Conservation (phyloP, 2,797 vertebrate species). For the Tokudaia tokunoshimensis region DNA sequence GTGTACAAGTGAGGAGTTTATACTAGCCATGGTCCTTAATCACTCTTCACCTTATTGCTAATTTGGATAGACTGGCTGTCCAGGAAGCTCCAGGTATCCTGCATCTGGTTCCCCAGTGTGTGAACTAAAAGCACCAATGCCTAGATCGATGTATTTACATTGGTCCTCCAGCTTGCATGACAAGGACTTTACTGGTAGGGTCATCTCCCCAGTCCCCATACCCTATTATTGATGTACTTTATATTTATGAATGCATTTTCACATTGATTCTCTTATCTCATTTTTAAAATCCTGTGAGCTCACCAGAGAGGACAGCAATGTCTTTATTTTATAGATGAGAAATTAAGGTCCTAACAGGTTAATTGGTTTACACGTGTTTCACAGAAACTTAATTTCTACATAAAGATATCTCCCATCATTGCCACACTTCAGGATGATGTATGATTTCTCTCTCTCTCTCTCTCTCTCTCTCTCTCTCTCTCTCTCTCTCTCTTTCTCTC, state of each 20-base stretch:
- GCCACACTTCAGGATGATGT: slow-evolving; percentile 47
- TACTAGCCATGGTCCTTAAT: background rate
- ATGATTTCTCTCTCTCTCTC: too few species aligned
- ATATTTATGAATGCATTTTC: slow-evolving; percentile 52
- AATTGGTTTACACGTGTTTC: slow-evolving; percentile 18
- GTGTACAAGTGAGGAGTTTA: background rate
- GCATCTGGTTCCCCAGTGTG: background rate
- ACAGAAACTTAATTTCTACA: slow-evolving; percentile 23
- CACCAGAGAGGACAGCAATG: background rate
- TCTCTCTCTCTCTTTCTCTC: too few species aligned
- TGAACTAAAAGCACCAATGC: background rate
- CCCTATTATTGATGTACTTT: background rate
- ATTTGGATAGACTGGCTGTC: background rate
- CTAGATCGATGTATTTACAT: background rate
- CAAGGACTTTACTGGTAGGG: background rate
- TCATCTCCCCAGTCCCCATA: too few species aligned
- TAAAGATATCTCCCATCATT: background rate
- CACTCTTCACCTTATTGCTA: background rate
- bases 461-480: too few species aligned
- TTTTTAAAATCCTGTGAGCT: slow-evolving; percentile 6
- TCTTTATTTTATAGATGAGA: slow-evolving; percentile 48
- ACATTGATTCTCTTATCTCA: background rate
- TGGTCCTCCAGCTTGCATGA: too few species aligned
- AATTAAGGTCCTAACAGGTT: slow-evolving; percentile 6
- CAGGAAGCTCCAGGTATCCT: background rate